Base-by-base conservation (phyloP, 2,888 invertebrate genomes). In the Tipula vernalis region DNA sequence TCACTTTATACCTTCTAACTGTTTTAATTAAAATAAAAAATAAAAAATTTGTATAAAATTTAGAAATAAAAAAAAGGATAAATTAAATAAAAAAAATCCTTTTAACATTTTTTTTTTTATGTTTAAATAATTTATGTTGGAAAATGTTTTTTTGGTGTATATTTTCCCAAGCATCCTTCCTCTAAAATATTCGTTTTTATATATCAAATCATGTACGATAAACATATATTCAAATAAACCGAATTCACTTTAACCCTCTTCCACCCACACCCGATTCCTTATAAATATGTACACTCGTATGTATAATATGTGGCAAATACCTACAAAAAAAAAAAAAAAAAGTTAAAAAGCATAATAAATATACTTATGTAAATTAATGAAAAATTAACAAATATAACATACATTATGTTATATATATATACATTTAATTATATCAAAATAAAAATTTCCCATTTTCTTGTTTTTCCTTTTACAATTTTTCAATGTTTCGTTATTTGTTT, bases 1-100 rank as follows among this genome's bases (percentile, higher is more conserved):
- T 71, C 71, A 71, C 71, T 71, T 71, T 71, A 71, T 71, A 71
- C 71, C 71, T 71, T 71, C 71, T 71, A 71, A 71, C 71, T 71
- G 71, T 71, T 71, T 71, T 71, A 71, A 71, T 71, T 71, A 71
- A 71, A 71, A 71, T 57, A 57, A 57, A 71, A 71, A 71, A 28
- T n/a, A 28, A 71, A 71, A 71, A 71, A 71, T 10, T 28, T 71
- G 28, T 71, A 71, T 71, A 71, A 71, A 71, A 71, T 71, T 71
- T 71, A 71, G 71, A 71, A 71, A 71, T 71, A 28, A 71, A 71
- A 18, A n/a, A 71, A 57, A 44, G 44, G 44, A 44, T 44, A 44
- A 44, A 44, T 44, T 44, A 44, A 44, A 44, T 44, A 44, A 71
- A 71, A 71, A 71, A 71, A 71, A 71, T 71, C 71, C 71, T 71